Evolutionary conservation across 2,797 vertebrate species (phyloP).

Genomic region (Hyperoplus lanceolatus): DNA sequence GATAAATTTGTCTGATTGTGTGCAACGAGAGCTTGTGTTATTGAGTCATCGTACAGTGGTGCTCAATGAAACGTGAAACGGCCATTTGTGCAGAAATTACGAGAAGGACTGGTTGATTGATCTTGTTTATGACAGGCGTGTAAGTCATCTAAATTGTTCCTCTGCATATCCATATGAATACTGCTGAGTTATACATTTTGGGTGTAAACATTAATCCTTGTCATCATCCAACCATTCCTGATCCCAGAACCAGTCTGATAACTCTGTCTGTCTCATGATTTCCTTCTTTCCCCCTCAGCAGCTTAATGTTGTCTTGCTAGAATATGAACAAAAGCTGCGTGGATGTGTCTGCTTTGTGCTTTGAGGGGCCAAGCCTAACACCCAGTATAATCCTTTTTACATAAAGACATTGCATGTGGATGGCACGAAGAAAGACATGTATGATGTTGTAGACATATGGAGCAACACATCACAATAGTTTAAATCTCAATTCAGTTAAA

Average conservation of each 20-base stretch:
- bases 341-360: conserved; percentile 66
- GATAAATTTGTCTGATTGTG: conserved; percentile 21
- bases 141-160: conserved; percentile 36
- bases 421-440: conserved; percentile 38
- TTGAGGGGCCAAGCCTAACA: conserved; percentile 67
- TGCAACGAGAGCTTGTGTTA: neutral
- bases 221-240: conserved; percentile 1
- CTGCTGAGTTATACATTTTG: neutral
- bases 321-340: conserved; percentile 46
- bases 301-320: conserved; percentile 21
- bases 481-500: conserved; percentile 6
- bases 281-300: neutral
- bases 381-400: conserved; percentile 76
- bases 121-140: conserved; percentile 48
- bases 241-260: conserved; percentile 17
- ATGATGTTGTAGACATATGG: conserved; percentile 5
- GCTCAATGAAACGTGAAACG: conserved; percentile 54
- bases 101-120: conserved; percentile 47
- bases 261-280: conserved; percentile 1
- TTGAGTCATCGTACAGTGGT: conserved; percentile 22
- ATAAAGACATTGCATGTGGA: conserved; percentile 56
- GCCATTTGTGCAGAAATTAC: conserved; percentile 50
- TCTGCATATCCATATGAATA: conserved; percentile 16
- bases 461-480: neutral
- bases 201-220: neutral